phyloP scores from a whole-genome alignment of 2,113 vertebrate genomes.

The Myrmophylax atrothorax region DNA sequence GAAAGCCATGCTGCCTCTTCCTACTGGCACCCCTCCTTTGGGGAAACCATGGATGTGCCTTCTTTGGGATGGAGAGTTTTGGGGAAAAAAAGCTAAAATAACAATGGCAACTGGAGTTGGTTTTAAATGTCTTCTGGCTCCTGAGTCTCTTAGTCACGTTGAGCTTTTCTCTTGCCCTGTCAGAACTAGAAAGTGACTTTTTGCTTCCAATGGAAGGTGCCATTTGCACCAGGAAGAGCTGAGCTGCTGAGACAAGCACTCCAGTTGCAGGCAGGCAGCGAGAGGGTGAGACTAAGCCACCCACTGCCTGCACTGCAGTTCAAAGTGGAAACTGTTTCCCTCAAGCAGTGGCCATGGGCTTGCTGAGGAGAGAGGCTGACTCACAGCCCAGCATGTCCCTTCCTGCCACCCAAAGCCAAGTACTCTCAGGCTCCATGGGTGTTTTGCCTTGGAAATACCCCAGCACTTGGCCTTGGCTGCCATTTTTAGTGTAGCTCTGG shows the following conservation, averaged over 20 bases:
- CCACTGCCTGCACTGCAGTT: background rate
- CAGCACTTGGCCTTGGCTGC: background rate
- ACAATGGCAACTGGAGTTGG: background rate
- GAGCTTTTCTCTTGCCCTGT: background rate
- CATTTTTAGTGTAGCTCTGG: background rate
- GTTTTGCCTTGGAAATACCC: background rate
- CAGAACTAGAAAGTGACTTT: background rate
- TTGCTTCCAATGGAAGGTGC: background rate
- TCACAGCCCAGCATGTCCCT: background rate
- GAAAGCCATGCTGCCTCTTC: background rate
- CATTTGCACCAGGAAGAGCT: background rate
- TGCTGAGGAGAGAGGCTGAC: background rate
- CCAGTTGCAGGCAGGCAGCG: background rate
- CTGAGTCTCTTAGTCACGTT: background rate
- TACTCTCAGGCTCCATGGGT: accelerated
- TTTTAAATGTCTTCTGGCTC: background rate
- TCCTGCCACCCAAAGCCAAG: background rate
- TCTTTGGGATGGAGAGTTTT: background rate
- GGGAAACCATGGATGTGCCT: background rate
- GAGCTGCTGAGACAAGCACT: background rate
- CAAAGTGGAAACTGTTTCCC: too few species aligned
- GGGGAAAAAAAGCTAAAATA: background rate
- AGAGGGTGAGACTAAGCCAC: background rate
- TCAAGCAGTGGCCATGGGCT: background rate
- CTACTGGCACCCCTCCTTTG: background rate